phyloP scores from a whole-genome alignment of 2,888 invertebrate genomes.

The Nephrotoma flavescens region DNA sequence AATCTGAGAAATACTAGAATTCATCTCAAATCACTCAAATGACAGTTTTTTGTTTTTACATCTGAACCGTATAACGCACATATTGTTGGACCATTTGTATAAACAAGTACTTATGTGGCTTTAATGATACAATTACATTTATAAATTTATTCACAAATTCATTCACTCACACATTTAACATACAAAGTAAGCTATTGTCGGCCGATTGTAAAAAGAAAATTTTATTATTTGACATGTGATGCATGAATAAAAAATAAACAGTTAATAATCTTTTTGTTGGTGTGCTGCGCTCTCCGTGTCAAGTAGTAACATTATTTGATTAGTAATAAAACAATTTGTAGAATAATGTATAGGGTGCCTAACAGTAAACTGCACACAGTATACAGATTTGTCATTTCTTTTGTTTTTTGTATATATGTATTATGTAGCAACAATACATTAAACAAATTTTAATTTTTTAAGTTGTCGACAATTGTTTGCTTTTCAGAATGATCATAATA shows the following conservation, averaged over 20 bases:
- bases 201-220: slow-evolving; percentile 12
- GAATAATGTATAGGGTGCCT: background rate
- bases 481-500: slow-evolving; percentile 30
- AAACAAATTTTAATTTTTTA: background rate
- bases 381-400: background rate
- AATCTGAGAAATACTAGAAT: background rate
- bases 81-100: background rate
- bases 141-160: background rate
- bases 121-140: background rate
- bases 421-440: background rate
- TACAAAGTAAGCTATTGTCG: slow-evolving; percentile 31
- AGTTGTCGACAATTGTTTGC: slow-evolving; percentile 34
- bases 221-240: background rate
- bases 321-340: background rate
- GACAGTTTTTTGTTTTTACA: background rate
- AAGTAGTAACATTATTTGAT: background rate
- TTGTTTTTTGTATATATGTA: background rate
- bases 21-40: background rate
- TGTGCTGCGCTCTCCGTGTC: background rate
- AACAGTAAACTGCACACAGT: background rate
- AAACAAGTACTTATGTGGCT: background rate
- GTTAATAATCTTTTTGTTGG: background rate
- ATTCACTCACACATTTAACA: background rate
- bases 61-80: background rate
- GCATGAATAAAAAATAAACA: background rate